Evolutionary conservation across 2,113 vertebrate species (phyloP), one percentile per base, ranked within the genome.

Genomic region (Gavia stellata): DNA sequence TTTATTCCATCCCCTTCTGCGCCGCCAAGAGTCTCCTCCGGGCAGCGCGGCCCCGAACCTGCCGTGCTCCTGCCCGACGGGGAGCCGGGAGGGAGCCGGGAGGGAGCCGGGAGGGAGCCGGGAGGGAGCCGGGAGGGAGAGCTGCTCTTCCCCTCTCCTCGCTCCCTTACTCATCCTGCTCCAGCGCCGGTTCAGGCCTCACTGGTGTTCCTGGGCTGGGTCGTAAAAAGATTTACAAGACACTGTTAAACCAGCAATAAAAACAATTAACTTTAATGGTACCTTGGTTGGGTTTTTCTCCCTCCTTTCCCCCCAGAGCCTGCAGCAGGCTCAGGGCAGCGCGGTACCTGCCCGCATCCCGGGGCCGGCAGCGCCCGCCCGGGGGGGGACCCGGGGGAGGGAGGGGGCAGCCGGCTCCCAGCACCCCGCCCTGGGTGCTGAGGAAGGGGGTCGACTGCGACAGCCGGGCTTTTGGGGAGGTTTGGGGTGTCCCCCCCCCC

Each of bases 261-360:
- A 98, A 98, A 89, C 97, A 98, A 98, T 98, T 98, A 98, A 97
- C 97, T 98, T 98, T 98, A 98, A 98, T 97, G 96, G 97, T 95
- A 97, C 96, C 96, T 98, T 34, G 29, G 53, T 93, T 68, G 66
- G 58, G 44, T 40, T 86, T 91, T 90, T 71, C 72, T 92, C 81
- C 78, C 83, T 88, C 40, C 58, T 56, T 31, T 79, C 33, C 40
- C 3, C 53, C 45, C 49, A 21, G 80, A 84, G 91, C 4, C 3
- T 29, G 80, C 55, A 96, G 67, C 67, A 53, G 73, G 47, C 65
- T 18, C 17, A 73, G 71, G 38, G 50, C 52, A 45, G 42, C 3
- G 25, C 28, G 4, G 31, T 33, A 44, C 25, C 5, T 49, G n/a
- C 23, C 49, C 1, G 14, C 29, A 13, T 17, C 66, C n/a, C 17